Percentiles rank a stretch among this genome's conserved stretches.
phyloP scores from a whole-genome alignment of 2,797 vertebrate species.

The Silurus lanzhouensis region DNA sequence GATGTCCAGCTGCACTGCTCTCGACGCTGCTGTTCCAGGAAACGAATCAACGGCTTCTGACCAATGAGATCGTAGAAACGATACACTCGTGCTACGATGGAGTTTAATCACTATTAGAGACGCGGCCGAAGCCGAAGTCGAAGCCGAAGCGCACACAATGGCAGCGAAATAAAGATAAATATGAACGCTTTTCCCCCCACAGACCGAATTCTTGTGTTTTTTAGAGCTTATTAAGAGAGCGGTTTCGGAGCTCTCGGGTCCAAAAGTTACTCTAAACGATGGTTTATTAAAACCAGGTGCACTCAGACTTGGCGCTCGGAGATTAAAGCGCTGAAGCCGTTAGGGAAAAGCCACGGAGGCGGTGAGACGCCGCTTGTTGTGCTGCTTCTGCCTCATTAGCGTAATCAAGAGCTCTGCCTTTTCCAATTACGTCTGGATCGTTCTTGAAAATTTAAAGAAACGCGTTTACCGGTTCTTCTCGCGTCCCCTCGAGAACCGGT shows the following conservation, averaged over 20 bases:
- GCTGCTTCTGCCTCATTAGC: conserved; percentile 1
- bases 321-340: conserved; percentile 1
- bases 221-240: conserved; percentile 7
- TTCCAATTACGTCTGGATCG: not conserved
- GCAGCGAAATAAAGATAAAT: conserved; percentile 13
- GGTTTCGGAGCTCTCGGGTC: not conserved
- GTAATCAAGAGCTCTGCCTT: conserved; percentile 16
- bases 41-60: not conserved
- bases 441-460: too few species aligned
- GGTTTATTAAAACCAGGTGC: conserved; percentile 27
- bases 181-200: not conserved
- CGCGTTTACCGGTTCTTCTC: too few species aligned
- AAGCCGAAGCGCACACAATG: not conserved
- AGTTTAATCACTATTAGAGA: not conserved
- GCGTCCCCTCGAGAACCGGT: too few species aligned
- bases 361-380: not conserved
- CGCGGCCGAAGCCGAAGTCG: too few species aligned
- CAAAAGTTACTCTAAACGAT: not conserved
- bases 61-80: not conserved
- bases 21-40: too few species aligned
- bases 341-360: not conserved
- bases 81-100: not conserved
- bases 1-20: not conserved
- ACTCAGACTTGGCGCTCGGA: not conserved
- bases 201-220: not conserved